Conservation (phyloP, 2,888 invertebrate species). For the Cotesia congregata region DNA sequence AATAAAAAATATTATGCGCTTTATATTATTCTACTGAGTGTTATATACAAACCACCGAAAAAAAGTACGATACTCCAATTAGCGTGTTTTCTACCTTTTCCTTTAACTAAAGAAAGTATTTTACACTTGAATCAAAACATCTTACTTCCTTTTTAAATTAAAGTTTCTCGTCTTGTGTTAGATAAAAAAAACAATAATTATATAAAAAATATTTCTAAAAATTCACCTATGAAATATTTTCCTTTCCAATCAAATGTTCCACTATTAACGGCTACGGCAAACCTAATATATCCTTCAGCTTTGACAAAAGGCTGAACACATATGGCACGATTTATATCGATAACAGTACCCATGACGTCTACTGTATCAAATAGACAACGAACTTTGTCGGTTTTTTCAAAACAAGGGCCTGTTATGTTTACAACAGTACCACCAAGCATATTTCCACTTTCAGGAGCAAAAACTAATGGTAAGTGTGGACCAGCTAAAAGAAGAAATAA, state of each 20-base stretch:
- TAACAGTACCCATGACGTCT: slow-evolving; percentile 82
- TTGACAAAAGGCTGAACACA: slow-evolving; percentile 90
- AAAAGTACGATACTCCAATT: no score
- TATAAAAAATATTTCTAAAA: no score
- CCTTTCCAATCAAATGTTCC: slow-evolving; percentile 91
- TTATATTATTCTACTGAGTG: no score
- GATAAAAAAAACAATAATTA: no score
- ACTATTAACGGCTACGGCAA: slow-evolving; percentile 88
- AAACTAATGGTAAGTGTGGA: slow-evolving; percentile 84
- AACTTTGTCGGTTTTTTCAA: slow-evolving; percentile 81
- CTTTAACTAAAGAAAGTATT: no score
- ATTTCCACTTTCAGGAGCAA: slow-evolving; percentile 95
- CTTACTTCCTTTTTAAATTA: no score
- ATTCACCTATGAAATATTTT: slow-evolving; percentile 87
- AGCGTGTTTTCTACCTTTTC: no score
- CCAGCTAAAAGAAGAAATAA: slow-evolving; percentile 75
- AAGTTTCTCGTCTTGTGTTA: no score
- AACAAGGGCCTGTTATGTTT: slow-evolving; percentile 97
- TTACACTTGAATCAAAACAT: no score
- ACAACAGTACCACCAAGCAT: slow-evolving; percentile 98
- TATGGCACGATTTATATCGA: slow-evolving; percentile 86
- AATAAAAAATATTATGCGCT: no score
- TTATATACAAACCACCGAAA: no score
- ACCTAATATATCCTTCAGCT: slow-evolving; percentile 89
- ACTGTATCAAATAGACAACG: slow-evolving; percentile 88